phyloP scores from a whole-genome alignment of 2,113 vertebrate species.

The Ursus arctos region DNA sequence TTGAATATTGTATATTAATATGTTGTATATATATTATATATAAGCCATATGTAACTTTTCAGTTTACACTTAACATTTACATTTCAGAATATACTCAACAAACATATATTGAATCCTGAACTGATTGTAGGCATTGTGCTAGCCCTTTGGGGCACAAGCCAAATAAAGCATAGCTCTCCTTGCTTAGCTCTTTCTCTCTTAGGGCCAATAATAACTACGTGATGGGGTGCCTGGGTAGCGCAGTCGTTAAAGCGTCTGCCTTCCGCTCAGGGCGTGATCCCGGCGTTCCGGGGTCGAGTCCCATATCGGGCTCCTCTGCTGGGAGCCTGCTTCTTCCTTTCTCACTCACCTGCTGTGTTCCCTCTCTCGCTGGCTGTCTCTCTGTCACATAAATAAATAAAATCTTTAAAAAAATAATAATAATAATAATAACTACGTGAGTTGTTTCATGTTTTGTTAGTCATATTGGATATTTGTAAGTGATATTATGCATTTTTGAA shows the following conservation, averaged over 20 bases:
- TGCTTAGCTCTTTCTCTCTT: background rate
- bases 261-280: too few species aligned
- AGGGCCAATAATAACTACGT: background rate
- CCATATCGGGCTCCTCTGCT: too few species aligned
- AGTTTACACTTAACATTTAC: background rate
- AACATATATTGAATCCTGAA: background rate
- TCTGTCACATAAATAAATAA: too few species aligned
- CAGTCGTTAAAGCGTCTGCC: too few species aligned
- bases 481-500: background rate
- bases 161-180: background rate
- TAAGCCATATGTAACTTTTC: background rate
- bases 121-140: background rate
- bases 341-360: too few species aligned
- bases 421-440: background rate
- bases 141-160: background rate
- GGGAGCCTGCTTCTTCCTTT: too few species aligned
- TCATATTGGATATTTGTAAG: background rate
- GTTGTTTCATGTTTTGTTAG: background rate
- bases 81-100: background rate
- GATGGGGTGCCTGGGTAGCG: too few species aligned
- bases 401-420: too few species aligned
- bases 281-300: too few species aligned
- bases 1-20: background rate
- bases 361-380: too few species aligned
- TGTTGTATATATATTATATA: background rate